Evolutionary conservation across 2,888 invertebrate genomes (phyloP), one percentile per base, ranked within the genome.

Genomic region (Orthonychiurus folsomi): DNA sequence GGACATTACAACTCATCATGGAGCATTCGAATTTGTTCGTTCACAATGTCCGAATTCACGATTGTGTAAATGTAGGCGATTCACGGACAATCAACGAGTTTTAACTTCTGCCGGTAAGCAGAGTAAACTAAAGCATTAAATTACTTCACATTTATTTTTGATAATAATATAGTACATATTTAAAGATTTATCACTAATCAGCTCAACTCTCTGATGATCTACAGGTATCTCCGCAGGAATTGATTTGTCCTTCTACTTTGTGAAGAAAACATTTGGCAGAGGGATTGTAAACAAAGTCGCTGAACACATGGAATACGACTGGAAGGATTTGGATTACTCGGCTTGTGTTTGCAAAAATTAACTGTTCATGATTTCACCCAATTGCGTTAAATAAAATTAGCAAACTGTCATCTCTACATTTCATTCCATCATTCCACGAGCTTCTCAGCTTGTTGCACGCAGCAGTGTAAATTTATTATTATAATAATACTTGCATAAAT

Each of bases 141-240:
- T 15, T 48, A 15, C 15, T 15, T n/a, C n/a, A 52, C 5, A 52
- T 52, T 21, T 9, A 23, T 52, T 9, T 52, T n/a, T 52, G 20
- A 5, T 5, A 37, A 9, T 37, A 9, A 37, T 37, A 37, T 37
- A 37, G 15, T 37, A 37, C n/a, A n/a, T n/a, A n/a, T n/a, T n/a
- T n/a, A n/a, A n/a, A n/a, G n/a, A n/a, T n/a, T n/a, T n/a, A n/a
- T n/a, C n/a, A n/a, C n/a, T n/a, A n/a, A n/a, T n/a, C n/a, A n/a
- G n/a, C 48, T 15, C 12, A 48, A 48, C n/a, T 48, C 15, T 48
- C n/a, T 57, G 27, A 5, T 47, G 3, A n/a, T 28, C 15, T 57
- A 23, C 20, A 50, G 59, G 59, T 21, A 48, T 57, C 3, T 59
- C 59, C 2, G 59, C 59, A 15, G 59, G 59, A 26, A 59, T 59